Evolutionary conservation across 92 coral and sea anemone genomes (phyloP).

Genomic region (Palythoa heliodiscus): DNA sequence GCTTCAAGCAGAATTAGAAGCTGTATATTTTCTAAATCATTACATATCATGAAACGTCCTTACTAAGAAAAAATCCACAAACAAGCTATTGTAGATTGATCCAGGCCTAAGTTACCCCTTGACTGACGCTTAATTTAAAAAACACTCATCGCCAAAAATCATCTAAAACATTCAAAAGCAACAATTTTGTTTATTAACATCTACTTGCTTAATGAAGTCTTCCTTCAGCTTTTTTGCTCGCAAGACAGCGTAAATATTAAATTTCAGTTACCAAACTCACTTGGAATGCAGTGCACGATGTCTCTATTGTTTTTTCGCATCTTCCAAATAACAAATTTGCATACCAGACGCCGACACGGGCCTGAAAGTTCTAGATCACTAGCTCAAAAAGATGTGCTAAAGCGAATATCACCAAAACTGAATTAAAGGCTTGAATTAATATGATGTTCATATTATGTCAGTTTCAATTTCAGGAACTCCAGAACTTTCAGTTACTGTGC

Average conservation of each 20-base stretch:
- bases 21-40: no score
- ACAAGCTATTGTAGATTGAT: no score
- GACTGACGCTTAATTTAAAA: neutral
- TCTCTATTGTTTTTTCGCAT: neutral
- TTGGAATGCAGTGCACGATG: conserved; percentile 8
- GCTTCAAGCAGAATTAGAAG: no score
- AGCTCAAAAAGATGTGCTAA: neutral
- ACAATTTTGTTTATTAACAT: neutral
- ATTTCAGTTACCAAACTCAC: conserved; percentile 8
- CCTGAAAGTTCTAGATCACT: neutral
- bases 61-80: no score
- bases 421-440: neutral
- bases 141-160: neutral
- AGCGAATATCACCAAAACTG: neutral
- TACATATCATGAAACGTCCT: no score
- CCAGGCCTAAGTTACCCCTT: no score
- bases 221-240: neutral
- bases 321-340: neutral
- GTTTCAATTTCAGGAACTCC: neutral
- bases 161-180: neutral
- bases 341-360: neutral
- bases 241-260: neutral
- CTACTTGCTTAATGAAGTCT: neutral
- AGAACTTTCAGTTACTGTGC: neutral
- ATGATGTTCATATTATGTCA: neutral